These are phyloP conservation scores for Lycorma delicatula DNA, from an alignment of 1,140 invertebrate species.

Conservation along the genomic window DNA sequence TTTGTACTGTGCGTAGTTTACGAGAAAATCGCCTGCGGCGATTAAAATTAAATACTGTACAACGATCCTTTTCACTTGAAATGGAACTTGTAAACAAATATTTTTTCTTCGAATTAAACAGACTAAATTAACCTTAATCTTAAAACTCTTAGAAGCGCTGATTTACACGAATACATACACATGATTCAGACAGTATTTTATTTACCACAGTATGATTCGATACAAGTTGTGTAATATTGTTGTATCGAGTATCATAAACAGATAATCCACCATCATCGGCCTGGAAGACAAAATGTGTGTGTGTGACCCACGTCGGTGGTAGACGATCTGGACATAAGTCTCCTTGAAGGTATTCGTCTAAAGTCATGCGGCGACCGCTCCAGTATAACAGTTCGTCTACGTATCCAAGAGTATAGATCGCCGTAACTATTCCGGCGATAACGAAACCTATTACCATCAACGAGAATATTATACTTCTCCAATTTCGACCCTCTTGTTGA, in stretches of 20 bases:
- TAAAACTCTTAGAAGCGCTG: no score
- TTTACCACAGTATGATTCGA: slow-evolving; percentile 76
- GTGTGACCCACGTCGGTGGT: slow-evolving; percentile 66
- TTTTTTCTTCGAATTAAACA: no score
- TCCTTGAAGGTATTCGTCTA: slow-evolving; percentile 57
- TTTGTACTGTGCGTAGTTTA: no score
- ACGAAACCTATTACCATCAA: slow-evolving; percentile 75
- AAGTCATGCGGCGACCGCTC: slow-evolving; percentile 68
- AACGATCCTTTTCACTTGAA: no score
- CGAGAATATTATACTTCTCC: slow-evolving; percentile 75
- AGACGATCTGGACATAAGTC: slow-evolving; percentile 62
- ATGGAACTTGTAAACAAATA: no score
- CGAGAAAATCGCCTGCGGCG: no score
- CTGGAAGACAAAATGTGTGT: slow-evolving; percentile 72
- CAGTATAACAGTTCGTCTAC: slow-evolving; percentile 78
- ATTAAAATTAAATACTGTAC: no score
- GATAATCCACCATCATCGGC: slow-evolving; percentile 70
- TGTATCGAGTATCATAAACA: slow-evolving; percentile 62
- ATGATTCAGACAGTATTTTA: slow-evolving; percentile 23
- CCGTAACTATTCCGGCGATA: slow-evolving; percentile 73
- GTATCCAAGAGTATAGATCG: slow-evolving; percentile 78
- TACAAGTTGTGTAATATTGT: slow-evolving; percentile 64
- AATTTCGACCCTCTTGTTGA: slow-evolving; percentile 68
- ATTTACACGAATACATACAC: not conserved
- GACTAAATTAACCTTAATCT: not conserved